These are phyloP conservation scores for Scomber scombrus DNA, from an alignment of 2,113 vertebrate species.

Conservation along the genomic window DNA sequence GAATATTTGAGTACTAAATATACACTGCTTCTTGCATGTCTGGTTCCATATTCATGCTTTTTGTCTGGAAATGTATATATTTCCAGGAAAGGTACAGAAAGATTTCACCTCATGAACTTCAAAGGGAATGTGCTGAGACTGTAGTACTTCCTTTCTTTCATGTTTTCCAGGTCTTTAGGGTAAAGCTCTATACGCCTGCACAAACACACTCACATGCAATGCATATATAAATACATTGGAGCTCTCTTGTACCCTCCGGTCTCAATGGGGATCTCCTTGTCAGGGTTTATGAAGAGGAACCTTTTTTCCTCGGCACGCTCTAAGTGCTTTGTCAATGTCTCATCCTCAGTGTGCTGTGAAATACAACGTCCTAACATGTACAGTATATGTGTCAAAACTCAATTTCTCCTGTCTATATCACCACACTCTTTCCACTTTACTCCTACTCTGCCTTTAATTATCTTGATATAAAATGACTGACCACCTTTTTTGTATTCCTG, in stretches of 20 bases:
- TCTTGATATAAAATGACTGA: slow-evolving; percentile 2
- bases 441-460: slow-evolving; percentile 3
- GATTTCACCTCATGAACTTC: too few species aligned
- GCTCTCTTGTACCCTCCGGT: slow-evolving; percentile 5
- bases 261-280: slow-evolving; percentile 41
- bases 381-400: neutral
- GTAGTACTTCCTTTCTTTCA: neutral
- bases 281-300: slow-evolving; percentile 25
- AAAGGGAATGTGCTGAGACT: neutral
- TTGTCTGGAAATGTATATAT: neutral
- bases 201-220: slow-evolving; percentile 13
- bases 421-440: neutral
- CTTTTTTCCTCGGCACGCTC: neutral
- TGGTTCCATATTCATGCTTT: neutral
- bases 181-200: neutral
- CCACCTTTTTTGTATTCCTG: neutral
- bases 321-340: slow-evolving; percentile 25
- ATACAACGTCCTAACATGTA: neutral
- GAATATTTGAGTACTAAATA: neutral
- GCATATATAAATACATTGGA: neutral
- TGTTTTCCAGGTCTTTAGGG: neutral
- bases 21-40: neutral
- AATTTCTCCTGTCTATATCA: neutral
- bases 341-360: neutral
- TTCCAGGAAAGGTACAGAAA: too few species aligned